Conservation (phyloP, 2,113 vertebrate genomes). For the Mohoua ochrocephala region DNA sequence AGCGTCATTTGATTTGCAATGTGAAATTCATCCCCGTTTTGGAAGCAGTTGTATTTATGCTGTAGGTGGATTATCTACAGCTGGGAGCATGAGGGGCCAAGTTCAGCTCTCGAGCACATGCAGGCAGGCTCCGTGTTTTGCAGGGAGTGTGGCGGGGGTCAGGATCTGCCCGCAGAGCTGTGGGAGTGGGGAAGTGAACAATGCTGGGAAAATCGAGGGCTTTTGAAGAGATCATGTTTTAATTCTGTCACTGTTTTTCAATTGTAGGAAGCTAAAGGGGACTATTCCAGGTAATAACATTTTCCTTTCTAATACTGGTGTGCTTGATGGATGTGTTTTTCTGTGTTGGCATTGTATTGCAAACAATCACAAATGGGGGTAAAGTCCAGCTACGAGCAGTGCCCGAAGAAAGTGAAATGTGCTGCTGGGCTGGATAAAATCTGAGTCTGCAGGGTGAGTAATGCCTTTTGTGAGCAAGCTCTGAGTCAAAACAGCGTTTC, state of each 20-base stretch:
- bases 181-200: slow-evolving; percentile 49
- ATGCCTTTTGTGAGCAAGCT: slow-evolving; percentile 56
- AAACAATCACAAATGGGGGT: slow-evolving; percentile 7
- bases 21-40: neutral
- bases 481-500: neutral
- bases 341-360: slow-evolving; percentile 36
- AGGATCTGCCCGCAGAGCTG: neutral
- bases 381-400: neutral
- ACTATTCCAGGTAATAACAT: slow-evolving; percentile 88
- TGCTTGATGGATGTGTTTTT: slow-evolving; percentile 46
- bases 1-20: neutral
- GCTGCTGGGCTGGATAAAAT: slow-evolving; percentile 20
- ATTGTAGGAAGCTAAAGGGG: slow-evolving; percentile 92
- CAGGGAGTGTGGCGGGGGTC: neutral
- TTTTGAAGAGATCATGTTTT: slow-evolving; percentile 31
- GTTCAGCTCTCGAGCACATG: neutral
- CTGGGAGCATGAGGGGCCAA: neutral
- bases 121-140: neutral
- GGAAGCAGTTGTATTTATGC: neutral
- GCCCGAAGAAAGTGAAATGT: slow-evolving; percentile 6
- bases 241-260: slow-evolving; percentile 59
- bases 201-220: slow-evolving; percentile 52
- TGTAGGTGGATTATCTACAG: neutral
- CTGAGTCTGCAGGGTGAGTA: slow-evolving; percentile 32
- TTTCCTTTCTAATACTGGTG: slow-evolving; percentile 54